Conservation (phyloP, 2,888 invertebrate genomes). For the Conistra vaccinii region DNA sequence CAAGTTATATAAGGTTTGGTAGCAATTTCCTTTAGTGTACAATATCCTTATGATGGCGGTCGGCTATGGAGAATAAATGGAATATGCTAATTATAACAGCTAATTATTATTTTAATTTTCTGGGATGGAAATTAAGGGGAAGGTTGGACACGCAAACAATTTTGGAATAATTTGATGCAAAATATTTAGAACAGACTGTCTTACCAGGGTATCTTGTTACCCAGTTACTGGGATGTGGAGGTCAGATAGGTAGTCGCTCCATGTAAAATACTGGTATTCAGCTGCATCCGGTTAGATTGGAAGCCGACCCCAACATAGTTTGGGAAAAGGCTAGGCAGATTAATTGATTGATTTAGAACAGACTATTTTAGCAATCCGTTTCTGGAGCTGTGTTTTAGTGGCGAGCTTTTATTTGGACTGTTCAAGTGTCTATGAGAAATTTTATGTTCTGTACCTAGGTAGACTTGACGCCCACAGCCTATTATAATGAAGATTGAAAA, state of each 20-base stretch:
- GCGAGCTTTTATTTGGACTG: not conserved
- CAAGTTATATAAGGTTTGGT: not conserved
- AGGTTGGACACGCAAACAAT: not conserved
- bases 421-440: not conserved
- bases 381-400: not conserved
- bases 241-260: no score
- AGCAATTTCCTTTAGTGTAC: slow-evolving; percentile 12
- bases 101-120: slow-evolving; percentile 18
- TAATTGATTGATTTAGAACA: not conserved
- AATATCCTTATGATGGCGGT: not conserved
- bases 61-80: slow-evolving; percentile 1
- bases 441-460: not conserved
- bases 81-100: not conserved
- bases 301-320: not conserved
- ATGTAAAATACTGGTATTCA: no score
- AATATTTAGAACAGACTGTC: not conserved
- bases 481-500: not conserved
- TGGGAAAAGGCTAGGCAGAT: not conserved
- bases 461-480: not conserved
- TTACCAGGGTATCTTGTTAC: no score
- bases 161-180: not conserved
- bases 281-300: not conserved
- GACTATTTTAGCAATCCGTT: not conserved
- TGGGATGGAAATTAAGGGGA: not conserved
- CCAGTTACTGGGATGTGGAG: no score